Evolutionary conservation across 2,888 invertebrate genomes (phyloP).

Genomic region (Cerceris rybyensis): DNA sequence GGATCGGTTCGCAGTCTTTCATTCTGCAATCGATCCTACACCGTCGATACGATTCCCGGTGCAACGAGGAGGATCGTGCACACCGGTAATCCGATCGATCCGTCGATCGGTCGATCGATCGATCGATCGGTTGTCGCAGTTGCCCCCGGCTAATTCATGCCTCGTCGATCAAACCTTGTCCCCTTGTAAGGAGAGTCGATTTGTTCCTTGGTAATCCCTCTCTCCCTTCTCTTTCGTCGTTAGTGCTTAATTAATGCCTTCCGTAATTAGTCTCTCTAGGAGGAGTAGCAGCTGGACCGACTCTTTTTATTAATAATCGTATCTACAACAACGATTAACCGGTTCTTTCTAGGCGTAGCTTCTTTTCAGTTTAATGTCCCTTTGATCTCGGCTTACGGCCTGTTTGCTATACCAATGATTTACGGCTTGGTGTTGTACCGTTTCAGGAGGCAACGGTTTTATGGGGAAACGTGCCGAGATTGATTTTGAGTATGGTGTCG

Average conservation of each 20-base stretch:
- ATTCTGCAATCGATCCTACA: slow-evolving; percentile 78
- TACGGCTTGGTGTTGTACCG: slow-evolving; percentile 16
- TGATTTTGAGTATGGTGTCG: no score
- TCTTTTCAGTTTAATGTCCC: slow-evolving; percentile 28
- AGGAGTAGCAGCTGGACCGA: slow-evolving; percentile 16
- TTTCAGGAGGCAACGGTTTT: slow-evolving; percentile 22
- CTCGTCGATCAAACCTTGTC: slow-evolving; percentile 58
- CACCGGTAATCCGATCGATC: slow-evolving; percentile 65
- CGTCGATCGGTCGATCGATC: slow-evolving; percentile 38
- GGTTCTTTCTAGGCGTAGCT: slow-evolving; percentile 25
- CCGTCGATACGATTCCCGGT: slow-evolving; percentile 72
- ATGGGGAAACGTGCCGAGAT: background rate
- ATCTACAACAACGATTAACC: slow-evolving; percentile 47
- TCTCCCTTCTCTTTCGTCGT: slow-evolving; percentile 24
- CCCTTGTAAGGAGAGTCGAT: slow-evolving; percentile 55
- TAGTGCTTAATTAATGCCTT: slow-evolving; percentile 55
- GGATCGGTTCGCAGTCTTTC: slow-evolving; percentile 54
- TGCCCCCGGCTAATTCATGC: slow-evolving; percentile 55
- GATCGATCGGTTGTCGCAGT: slow-evolving; percentile 61
- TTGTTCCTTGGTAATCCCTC: slow-evolving; percentile 64
- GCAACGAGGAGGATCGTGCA: slow-evolving; percentile 55
- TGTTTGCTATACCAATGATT: slow-evolving; percentile 48
- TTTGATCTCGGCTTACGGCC: slow-evolving; percentile 37
- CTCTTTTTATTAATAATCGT: slow-evolving; percentile 48
- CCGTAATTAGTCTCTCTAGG: slow-evolving; percentile 46